Evolutionary conservation across 2,797 vertebrate genomes (phyloP).

Genomic region (Rhinoraja longicauda): DNA sequence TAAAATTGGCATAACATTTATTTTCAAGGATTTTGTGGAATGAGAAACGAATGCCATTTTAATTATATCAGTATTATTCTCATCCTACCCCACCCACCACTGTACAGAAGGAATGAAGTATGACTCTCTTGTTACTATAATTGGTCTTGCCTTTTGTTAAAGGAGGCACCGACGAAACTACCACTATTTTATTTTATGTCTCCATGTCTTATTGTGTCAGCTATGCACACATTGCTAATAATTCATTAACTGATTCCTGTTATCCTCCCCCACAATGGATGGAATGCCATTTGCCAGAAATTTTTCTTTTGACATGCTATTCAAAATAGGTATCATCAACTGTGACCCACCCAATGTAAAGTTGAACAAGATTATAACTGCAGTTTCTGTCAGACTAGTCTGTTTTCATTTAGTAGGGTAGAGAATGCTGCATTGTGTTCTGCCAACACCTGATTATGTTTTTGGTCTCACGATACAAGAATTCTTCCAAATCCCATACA

Average conservation of each 20-base stretch:
- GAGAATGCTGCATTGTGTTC: neutral
- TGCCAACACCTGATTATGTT: neutral
- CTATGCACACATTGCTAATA: neutral
- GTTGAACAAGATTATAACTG: neutral
- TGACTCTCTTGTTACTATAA: neutral
- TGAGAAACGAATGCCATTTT: neutral
- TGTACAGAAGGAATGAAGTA: neutral
- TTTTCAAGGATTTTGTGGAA: neutral
- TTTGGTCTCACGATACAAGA: neutral
- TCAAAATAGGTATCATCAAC: neutral
- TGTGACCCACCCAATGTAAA: neutral
- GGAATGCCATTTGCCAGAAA: neutral
- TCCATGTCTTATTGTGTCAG: neutral
- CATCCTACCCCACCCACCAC: neutral
- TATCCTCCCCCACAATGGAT: neutral
- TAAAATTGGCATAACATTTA: neutral
- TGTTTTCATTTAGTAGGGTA: neutral
- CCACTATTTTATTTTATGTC: conserved; percentile 11
- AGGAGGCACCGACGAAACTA: neutral
- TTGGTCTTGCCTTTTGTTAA: neutral
- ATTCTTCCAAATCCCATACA: neutral
- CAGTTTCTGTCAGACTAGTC: conserved; percentile 18
- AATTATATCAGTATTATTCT: neutral
- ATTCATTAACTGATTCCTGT: neutral
- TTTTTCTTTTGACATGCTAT: neutral